Conservation (phyloP, 2,888 invertebrate genomes). For the Euplagia quadripunctaria region DNA sequence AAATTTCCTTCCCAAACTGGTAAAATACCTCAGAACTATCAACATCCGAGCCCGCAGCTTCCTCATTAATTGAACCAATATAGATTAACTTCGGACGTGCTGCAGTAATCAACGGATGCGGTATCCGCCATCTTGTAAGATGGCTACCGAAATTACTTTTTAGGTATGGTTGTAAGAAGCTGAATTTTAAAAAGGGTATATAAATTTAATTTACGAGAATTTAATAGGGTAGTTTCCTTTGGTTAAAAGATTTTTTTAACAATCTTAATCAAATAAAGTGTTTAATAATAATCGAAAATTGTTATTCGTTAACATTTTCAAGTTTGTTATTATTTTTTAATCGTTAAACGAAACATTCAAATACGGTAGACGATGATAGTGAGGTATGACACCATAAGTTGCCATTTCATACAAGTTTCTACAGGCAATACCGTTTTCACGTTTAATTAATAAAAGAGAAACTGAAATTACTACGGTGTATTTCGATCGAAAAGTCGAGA, state of each 20-base stretch:
- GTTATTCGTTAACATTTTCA: no score
- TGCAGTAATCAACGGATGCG: constrained; percentile 31
- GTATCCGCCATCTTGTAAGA: constrained; percentile 25
- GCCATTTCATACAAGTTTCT: no score
- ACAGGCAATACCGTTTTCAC: no score
- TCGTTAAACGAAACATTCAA: no score
- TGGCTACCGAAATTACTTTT: constrained; percentile 24
- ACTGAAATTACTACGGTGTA: no score
- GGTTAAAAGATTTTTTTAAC: not conserved
- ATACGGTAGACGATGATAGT: no score
- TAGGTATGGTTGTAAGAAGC: constrained; percentile 11
- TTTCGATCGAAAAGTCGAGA: no score
- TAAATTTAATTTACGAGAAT: not conserved
- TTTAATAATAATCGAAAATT: not conserved
- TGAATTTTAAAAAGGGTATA: not conserved
- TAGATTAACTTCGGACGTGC: constrained; percentile 48
- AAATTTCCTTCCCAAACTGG: constrained; percentile 35
- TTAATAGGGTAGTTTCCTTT: not conserved
- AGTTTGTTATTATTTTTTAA: no score
- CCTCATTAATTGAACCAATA: constrained; percentile 59
- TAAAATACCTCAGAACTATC: constrained; percentile 33
- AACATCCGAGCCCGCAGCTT: constrained; percentile 56
- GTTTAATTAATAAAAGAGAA: no score
- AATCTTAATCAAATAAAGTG: not conserved
- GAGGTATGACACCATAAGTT: no score